A percentile compares a stretch with the other conserved stretches of the same genome.
Conservation (phyloP, 1,140 invertebrate genomes). For the Heliothis virescens region DNA sequence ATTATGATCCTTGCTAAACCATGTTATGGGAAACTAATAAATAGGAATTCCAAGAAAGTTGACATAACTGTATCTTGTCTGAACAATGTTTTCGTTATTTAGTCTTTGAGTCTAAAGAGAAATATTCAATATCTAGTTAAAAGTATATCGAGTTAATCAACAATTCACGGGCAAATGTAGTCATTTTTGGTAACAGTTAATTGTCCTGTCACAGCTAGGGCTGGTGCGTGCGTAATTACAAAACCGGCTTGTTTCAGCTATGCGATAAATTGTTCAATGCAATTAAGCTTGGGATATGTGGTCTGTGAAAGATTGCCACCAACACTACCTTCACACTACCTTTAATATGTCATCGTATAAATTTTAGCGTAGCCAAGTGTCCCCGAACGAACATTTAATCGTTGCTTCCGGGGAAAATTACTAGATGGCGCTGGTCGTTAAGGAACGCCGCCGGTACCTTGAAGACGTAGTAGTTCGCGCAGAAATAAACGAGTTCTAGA, state of each 20-base stretch:
- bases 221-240: constrained; percentile 58
- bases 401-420: constrained; percentile 41
- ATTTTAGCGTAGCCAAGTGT: constrained; percentile 31
- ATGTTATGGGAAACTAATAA: too few species aligned
- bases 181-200: constrained; percentile 49
- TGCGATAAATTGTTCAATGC: constrained; percentile 62
- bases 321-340: constrained; percentile 40
- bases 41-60: too few species aligned
- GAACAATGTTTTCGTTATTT: too few species aligned
- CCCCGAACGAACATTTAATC: constrained; percentile 37
- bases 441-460: constrained; percentile 16
- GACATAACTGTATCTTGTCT: too few species aligned
- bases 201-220: constrained; percentile 51
- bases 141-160: constrained; percentile 25
- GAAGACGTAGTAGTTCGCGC: constrained; percentile 39
- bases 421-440: constrained; percentile 48
- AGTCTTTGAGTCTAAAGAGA: too few species aligned
- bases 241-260: constrained; percentile 55
- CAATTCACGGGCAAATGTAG: constrained; percentile 30
- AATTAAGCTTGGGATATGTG: constrained; percentile 59
- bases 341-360: constrained; percentile 50
- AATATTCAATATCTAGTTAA: too few species aligned
- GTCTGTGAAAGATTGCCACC: constrained; percentile 58
- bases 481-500: constrained; percentile 36
- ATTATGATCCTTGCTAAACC: background rate